phyloP scores from a whole-genome alignment of 2,888 invertebrate genomes.

The Punctoribates punctum region DNA sequence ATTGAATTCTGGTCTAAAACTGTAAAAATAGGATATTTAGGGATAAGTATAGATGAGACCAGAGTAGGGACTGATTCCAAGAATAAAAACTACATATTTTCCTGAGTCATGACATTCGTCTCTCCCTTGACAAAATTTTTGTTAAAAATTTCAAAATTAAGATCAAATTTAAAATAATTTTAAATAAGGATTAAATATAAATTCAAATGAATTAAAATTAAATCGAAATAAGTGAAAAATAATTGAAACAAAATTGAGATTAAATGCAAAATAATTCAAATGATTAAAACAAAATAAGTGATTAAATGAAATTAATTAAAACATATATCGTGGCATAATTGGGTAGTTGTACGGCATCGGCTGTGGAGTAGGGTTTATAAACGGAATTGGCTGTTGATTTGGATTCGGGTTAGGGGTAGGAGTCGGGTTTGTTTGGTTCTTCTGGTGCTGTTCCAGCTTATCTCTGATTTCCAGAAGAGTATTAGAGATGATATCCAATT shows the following conservation, averaged over 20 bases:
- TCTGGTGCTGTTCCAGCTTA: background rate
- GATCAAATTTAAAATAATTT: background rate
- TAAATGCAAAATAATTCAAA: too few relatives aligned
- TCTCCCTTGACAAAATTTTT: background rate
- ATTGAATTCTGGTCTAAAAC: too few relatives aligned
- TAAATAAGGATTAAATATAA: background rate
- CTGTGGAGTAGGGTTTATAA: background rate
- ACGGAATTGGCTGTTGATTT: background rate
- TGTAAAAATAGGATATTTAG: too few relatives aligned
- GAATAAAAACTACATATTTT: background rate
- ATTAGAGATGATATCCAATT: background rate
- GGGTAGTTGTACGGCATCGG: background rate
- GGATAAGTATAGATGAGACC: too few relatives aligned
- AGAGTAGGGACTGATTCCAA: too few relatives aligned
- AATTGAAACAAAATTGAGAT: background rate
- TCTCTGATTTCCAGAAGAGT: slow-evolving; percentile 3
- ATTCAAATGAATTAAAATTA: background rate
- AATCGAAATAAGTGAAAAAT: background rate
- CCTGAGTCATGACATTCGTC: background rate
- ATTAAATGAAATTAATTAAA: slow-evolving; percentile 7
- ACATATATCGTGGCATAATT: background rate
- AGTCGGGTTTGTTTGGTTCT: background rate
- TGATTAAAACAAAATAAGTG: background rate
- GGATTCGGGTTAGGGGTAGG: background rate
- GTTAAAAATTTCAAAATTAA: background rate